Evolutionary conservation across 2,888 invertebrate species (phyloP).

Genomic region (Cataglyphis rosenhaueri): DNA sequence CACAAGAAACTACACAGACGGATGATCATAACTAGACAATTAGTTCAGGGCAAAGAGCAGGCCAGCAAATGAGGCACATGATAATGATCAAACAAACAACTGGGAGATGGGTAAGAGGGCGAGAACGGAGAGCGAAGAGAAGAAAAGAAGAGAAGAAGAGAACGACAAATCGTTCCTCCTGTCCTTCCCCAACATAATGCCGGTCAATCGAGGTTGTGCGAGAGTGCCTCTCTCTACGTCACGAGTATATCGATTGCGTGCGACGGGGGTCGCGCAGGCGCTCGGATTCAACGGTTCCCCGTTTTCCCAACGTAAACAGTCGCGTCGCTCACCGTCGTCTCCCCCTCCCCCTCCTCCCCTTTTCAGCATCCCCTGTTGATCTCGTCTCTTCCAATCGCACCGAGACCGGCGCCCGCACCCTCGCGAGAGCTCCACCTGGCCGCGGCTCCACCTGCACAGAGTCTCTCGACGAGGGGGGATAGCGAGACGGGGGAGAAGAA

Average conservation of each 20-base stretch:
- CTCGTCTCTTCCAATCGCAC: conserved; percentile 12
- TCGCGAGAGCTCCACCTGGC: conserved; percentile 44
- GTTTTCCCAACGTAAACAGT: conserved; percentile 79
- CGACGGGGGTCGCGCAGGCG: conserved; percentile 79
- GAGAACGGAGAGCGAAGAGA: neutral
- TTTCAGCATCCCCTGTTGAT: conserved; percentile 18
- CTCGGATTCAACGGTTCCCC: conserved; percentile 55
- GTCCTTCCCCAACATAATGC: conserved; percentile 78
- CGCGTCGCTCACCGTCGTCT: conserved; percentile 59
- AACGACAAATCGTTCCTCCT: conserved; percentile 69
- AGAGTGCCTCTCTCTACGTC: conserved; percentile 76
- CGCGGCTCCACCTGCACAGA: conserved; percentile 39
- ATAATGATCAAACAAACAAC: neutral
- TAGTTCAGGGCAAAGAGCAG: conserved; percentile 13
- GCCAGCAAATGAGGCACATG: neutral
- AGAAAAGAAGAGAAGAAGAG: neutral
- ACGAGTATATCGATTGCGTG: conserved; percentile 81
- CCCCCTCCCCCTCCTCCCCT: conserved; percentile 48
- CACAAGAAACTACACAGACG: neutral
- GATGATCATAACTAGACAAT: conserved; percentile 9
- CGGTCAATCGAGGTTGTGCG: conserved; percentile 74
- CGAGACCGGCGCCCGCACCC: conserved; percentile 38
- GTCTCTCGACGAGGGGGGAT: neutral
- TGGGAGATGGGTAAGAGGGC: neutral
- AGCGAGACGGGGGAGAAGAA: neutral